These are phyloP conservation scores for Columba livia DNA, from an alignment of 2,113 vertebrate species.

Conservation along the genomic window DNA sequence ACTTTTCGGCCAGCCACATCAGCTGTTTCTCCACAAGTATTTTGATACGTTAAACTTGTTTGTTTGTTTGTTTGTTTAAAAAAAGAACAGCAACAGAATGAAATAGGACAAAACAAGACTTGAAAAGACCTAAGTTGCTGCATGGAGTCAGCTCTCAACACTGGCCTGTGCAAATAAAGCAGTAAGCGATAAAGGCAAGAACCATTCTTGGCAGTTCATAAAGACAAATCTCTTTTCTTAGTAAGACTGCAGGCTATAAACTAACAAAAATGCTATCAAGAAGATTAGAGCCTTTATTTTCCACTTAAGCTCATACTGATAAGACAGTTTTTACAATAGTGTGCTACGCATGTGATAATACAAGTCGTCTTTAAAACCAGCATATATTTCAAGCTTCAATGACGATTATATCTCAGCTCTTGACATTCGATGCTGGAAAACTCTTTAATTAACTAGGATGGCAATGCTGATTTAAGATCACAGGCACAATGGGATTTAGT, in stretches of 20 bases:
- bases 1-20: neutral
- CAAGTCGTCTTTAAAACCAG: slow-evolving; percentile 2
- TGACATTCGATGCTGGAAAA: slow-evolving; percentile 37
- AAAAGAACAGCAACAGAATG: neutral
- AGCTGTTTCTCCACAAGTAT: neutral
- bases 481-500: slow-evolving; percentile 18
- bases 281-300: slow-evolving; percentile 63
- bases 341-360: slow-evolving; percentile 32
- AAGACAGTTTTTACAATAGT: slow-evolving; percentile 46
- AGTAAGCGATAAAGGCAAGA: neutral
- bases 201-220: neutral
- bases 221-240: slow-evolving; percentile 50
- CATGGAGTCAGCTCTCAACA: neutral
- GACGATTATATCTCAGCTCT: neutral
- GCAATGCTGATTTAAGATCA: slow-evolving; percentile 4
- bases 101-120: neutral
- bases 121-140: neutral
- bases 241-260: slow-evolving; percentile 44
- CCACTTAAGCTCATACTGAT: slow-evolving; percentile 51
- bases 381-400: slow-evolving; percentile 23
- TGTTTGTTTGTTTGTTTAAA: neutral
- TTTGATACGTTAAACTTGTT: neutral
- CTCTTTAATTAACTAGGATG: slow-evolving; percentile 42
- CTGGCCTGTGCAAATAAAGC: neutral
- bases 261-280: slow-evolving; percentile 37